These are phyloP conservation scores for Taurulus bubalis DNA, from an alignment of 2,113 vertebrate species.

Conservation along the genomic window DNA sequence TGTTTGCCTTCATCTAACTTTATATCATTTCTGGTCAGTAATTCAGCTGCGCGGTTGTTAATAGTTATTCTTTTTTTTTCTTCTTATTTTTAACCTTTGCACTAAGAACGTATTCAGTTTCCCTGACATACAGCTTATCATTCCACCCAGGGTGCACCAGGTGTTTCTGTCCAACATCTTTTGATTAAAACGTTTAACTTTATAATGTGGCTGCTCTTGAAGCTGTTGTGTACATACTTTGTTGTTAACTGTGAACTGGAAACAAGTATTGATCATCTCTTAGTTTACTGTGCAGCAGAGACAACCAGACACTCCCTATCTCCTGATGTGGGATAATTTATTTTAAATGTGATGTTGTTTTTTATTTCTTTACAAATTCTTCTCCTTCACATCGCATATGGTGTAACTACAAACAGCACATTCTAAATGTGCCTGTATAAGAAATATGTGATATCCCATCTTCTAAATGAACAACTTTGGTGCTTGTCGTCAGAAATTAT, in stretches of 20 bases:
- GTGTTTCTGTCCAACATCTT: background rate
- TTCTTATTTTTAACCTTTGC: conserved; percentile 20
- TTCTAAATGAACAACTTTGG: conserved; percentile 1
- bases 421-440: conserved; percentile 27
- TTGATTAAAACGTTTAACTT: conserved; percentile 20
- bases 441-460: conserved; percentile 13
- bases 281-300: background rate
- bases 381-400: conserved; percentile 16
- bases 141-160: background rate
- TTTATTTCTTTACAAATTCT: conserved; percentile 23
- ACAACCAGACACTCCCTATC: conserved; percentile 37
- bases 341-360: conserved; percentile 10
- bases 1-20: conserved; percentile 41
- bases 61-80: background rate
- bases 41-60: conserved; percentile 17
- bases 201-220: conserved; percentile 20
- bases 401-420: conserved; percentile 32
- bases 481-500: conserved; percentile 21
- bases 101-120: conserved; percentile 25
- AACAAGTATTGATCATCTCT: conserved; percentile 12
- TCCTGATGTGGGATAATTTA: background rate
- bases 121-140: background rate
- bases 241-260: conserved; percentile 59
- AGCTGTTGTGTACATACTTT: conserved; percentile 39
- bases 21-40: background rate